These are phyloP conservation scores for Neocloeon triangulifer DNA, from an alignment of 1,140 invertebrate species.

Conservation along the genomic window DNA sequence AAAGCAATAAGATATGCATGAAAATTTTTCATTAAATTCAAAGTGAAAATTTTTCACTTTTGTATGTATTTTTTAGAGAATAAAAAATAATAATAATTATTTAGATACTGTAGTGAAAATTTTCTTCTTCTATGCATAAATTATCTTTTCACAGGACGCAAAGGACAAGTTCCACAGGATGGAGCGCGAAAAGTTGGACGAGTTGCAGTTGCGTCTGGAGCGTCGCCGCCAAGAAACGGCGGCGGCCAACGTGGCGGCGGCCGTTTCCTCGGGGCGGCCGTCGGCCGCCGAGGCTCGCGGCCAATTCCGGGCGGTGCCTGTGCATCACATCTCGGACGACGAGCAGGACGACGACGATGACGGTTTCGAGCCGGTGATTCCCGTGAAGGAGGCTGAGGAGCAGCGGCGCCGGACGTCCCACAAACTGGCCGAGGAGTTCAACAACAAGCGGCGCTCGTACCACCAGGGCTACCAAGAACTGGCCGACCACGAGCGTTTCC, in stretches of 20 bases:
- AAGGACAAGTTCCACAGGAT: constrained; percentile 60
- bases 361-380: constrained; percentile 5
- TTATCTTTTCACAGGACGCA: constrained; percentile 34
- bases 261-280: constrained; percentile 1
- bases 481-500: constrained; percentile 25
- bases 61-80: too few species aligned
- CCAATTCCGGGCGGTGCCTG: neutral
- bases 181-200: constrained; percentile 38
- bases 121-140: too few species aligned
- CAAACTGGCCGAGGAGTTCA: constrained; percentile 20
- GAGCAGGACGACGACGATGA: neutral
- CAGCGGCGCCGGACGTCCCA: constrained; percentile 18
- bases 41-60: too few species aligned
- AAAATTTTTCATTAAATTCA: too few species aligned
- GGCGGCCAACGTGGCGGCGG: neutral
- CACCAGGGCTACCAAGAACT: constrained; percentile 25
- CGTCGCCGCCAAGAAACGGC: neutral
- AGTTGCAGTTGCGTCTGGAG: constrained; percentile 10
- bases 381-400: constrained; percentile 18
- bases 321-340: neutral
- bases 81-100: too few species aligned
- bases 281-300: constrained; percentile 1
- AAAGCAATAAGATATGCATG: too few species aligned
- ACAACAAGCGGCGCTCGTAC: constrained; percentile 19
- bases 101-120: too few species aligned